Evolutionary conservation across 1,140 invertebrate species (phyloP).

Genomic region (Aphaenogaster floridana): DNA sequence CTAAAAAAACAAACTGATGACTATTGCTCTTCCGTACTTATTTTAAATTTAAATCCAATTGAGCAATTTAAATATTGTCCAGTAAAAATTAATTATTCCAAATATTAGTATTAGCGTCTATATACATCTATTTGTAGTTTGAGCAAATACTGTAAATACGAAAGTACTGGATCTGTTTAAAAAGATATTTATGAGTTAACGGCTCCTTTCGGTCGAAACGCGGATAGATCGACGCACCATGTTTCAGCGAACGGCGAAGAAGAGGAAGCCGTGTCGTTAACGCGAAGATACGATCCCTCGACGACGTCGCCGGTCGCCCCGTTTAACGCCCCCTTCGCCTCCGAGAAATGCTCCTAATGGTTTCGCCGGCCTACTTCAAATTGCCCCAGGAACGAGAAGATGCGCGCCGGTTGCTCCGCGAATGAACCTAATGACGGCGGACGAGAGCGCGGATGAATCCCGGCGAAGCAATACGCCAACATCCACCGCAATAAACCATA

Average conservation of each 20-base stretch:
- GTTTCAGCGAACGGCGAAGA: slow-evolving; percentile 33
- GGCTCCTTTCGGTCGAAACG: not conserved
- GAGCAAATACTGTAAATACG: not conserved
- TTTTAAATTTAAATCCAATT: not conserved
- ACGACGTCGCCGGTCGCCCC: slow-evolving; percentile 58
- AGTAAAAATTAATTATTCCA: not conserved
- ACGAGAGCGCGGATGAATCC: slow-evolving; percentile 52
- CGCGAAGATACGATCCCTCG: slow-evolving; percentile 61
- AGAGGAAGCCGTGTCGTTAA: slow-evolving; percentile 60
- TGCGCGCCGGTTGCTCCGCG: slow-evolving; percentile 50
- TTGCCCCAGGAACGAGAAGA: slow-evolving; percentile 62
- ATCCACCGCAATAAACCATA: slow-evolving; percentile 26
- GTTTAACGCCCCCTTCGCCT: slow-evolving; percentile 68
- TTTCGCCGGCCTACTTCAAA: slow-evolving; percentile 65
- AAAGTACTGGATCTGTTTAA: not conserved
- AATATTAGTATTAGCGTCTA: not conserved
- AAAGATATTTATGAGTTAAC: not conserved
- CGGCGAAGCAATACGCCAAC: not conserved
- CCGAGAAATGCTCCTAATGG: slow-evolving; percentile 65
- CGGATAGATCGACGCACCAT: not conserved
- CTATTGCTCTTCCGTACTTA: not conserved
- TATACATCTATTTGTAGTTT: not conserved
- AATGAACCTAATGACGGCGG: slow-evolving; percentile 58
- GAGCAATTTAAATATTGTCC: not conserved
- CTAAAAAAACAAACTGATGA: not conserved